Conservation (phyloP, 1,140 invertebrate species). For the Vollenhovia emeryi region DNA sequence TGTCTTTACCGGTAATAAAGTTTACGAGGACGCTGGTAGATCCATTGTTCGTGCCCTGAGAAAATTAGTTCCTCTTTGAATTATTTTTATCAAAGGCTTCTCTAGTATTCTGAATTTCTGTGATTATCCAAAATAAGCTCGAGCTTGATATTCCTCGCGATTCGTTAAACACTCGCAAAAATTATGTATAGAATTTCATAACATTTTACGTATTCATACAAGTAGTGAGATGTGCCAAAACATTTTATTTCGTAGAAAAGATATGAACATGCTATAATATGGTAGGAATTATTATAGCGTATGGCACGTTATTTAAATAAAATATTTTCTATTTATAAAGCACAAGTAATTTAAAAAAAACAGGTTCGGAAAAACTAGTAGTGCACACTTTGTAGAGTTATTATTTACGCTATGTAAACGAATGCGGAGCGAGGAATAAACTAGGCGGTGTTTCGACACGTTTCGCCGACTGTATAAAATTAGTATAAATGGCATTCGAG, state of each 20-base stretch:
- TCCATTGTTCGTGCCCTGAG: constrained; percentile 52
- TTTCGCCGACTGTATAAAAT: constrained; percentile 35
- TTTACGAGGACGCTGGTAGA: constrained; percentile 63
- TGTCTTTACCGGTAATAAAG: constrained; percentile 68
- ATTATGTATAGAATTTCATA: not conserved
- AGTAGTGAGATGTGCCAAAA: not conserved
- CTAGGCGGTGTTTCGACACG: constrained; percentile 5
- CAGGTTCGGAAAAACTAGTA: not conserved
- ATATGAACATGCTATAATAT: not conserved
- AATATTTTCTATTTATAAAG: not conserved
- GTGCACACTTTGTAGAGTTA: not conserved
- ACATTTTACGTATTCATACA: not conserved
- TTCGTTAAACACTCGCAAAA: not conserved
- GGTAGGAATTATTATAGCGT: not conserved
- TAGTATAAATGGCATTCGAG: constrained; percentile 24
- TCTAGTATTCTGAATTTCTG: not conserved
- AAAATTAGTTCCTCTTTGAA: constrained; percentile 16
- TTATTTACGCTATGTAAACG: not conserved
- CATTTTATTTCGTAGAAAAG: not conserved
- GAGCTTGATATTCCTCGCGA: not conserved
- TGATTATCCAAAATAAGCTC: not conserved
- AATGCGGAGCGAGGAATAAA: not conserved
- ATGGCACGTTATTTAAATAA: not conserved
- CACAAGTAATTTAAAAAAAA: not conserved
- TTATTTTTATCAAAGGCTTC: constrained; percentile 48